Percentiles rank a stretch among this genome's conserved stretches.
These are phyloP conservation scores for Andricus grossulariae DNA, from an alignment of 1,140 invertebrate species.

Conservation along the genomic window DNA sequence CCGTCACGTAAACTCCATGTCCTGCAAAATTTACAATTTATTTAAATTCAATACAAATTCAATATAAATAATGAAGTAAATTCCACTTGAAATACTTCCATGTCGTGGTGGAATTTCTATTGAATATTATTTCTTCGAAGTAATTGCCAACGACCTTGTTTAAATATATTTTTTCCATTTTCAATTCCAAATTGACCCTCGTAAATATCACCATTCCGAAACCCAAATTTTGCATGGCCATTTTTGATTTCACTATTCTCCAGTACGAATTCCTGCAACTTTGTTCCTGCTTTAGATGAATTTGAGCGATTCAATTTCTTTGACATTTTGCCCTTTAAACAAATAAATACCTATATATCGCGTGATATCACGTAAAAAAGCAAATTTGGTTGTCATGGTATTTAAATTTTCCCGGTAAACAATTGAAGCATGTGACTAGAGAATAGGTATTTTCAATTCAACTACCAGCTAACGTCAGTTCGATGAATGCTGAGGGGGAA, in stretches of 20 bases:
- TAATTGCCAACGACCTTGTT: constrained; percentile 46
- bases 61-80: too few relatives aligned
- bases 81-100: too few relatives aligned
- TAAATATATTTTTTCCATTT: constrained; percentile 37
- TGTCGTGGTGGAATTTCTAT: too few relatives aligned
- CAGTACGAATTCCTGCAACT: too few relatives aligned
- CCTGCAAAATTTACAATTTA: constrained; percentile 19
- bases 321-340: too few relatives aligned
- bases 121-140: too few relatives aligned
- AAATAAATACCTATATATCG: too few relatives aligned
- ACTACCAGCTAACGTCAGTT: too few relatives aligned
- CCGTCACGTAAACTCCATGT: constrained; percentile 50
- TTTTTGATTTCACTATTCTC: background rate
- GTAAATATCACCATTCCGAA: constrained; percentile 54
- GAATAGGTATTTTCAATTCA: too few relatives aligned
- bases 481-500: too few relatives aligned
- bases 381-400: background rate
- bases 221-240: constrained; percentile 43
- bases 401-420: background rate
- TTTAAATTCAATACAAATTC: constrained; percentile 10
- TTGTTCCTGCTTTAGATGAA: too few relatives aligned
- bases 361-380: background rate
- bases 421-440: background rate
- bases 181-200: constrained; percentile 46
- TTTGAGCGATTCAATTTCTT: too few relatives aligned